Percentiles rank a stretch among this genome's conserved stretches.
These are phyloP conservation scores for Nemopilema nomurai DNA, from an alignment of 30 jellyfish, hydroid and myxozoan species.

Conservation along the genomic window DNA sequence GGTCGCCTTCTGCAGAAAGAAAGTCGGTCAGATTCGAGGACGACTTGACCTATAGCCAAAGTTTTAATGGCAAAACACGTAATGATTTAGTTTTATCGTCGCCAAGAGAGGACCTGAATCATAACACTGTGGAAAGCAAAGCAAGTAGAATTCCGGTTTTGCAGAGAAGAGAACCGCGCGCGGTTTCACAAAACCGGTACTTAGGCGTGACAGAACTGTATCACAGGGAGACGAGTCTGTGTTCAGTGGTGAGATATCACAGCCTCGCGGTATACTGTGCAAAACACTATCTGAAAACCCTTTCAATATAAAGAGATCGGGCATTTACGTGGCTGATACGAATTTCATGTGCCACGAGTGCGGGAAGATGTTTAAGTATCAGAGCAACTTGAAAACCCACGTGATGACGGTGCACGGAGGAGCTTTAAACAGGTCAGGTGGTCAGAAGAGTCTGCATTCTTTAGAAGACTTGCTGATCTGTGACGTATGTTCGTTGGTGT, in stretches of 20 bases:
- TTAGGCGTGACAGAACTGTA: too few species aligned
- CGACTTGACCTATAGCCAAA: neutral
- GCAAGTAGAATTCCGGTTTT: neutral
- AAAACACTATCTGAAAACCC: conserved; percentile 42
- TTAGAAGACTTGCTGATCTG: conserved; percentile 51
- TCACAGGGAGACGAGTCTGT: too few species aligned
- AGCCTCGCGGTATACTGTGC: conserved; percentile 23
- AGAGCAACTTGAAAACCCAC: conserved; percentile 44
- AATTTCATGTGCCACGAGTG: conserved; percentile 45
- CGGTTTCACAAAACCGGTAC: neutral
- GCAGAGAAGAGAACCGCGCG: conserved; percentile 1
- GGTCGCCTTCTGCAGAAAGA: conserved; percentile 15
- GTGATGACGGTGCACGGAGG: conserved; percentile 50
- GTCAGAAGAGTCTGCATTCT: conserved; percentile 20
- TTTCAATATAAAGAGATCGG: conserved; percentile 10
- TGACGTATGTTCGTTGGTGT: conserved; percentile 45
- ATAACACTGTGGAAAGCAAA: neutral
- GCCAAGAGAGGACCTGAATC: neutral
- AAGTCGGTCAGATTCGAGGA: conserved; percentile 49
- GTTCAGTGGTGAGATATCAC: neutral
- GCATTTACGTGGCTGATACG: neutral
- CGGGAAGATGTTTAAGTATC: conserved; percentile 50
- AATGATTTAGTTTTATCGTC: neutral
- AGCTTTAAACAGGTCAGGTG: conserved; percentile 25
- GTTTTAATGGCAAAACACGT: neutral